Percentiles rank a stretch among this genome's conserved stretches.
Evolutionary conservation across 2,888 invertebrate species (phyloP).

Genomic region (Rapana venosa): DNA sequence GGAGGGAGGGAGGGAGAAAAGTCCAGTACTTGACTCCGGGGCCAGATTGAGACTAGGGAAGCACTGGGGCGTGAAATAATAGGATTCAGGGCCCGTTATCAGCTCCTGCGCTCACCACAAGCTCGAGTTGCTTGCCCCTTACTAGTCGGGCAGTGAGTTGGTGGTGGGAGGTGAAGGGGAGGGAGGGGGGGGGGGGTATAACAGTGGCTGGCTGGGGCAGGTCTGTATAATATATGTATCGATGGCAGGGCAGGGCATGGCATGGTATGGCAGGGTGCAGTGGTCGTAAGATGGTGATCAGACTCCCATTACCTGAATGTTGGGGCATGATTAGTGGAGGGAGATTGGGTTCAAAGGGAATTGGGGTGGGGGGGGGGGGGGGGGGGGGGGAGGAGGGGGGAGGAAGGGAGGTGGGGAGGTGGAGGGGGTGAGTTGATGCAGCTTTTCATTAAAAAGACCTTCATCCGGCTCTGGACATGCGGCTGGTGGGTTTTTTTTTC

Average conservation of each 20-base stretch:
- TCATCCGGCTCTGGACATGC: too few species aligned
- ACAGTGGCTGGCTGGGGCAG: too few species aligned
- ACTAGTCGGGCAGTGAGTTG: not conserved
- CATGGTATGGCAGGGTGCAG: not conserved
- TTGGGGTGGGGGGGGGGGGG: too few species aligned
- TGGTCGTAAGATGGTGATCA: constrained; percentile 17
- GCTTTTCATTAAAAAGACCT: too few species aligned
- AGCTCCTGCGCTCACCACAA: not conserved
- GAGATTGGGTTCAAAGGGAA: not conserved
- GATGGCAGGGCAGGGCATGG: not conserved
- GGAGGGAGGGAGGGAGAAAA: not conserved
- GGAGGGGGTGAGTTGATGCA: too few species aligned
- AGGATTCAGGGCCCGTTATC: constrained; percentile 33
- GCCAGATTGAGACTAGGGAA: not conserved
- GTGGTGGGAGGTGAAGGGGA: too few species aligned
- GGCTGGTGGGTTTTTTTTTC: too few species aligned
- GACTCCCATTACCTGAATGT: constrained; percentile 13
- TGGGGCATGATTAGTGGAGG: not conserved
- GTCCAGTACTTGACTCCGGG: constrained; percentile 7
- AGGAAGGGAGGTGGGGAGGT: too few species aligned
- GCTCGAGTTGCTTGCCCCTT: not conserved
- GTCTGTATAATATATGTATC: not conserved
- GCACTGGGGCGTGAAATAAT: constrained; percentile 27
- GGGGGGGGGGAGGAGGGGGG: too few species aligned
- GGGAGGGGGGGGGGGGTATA: too few species aligned